Conservation (phyloP, 2,888 invertebrate species). For the Rhamnusium bicolor region DNA sequence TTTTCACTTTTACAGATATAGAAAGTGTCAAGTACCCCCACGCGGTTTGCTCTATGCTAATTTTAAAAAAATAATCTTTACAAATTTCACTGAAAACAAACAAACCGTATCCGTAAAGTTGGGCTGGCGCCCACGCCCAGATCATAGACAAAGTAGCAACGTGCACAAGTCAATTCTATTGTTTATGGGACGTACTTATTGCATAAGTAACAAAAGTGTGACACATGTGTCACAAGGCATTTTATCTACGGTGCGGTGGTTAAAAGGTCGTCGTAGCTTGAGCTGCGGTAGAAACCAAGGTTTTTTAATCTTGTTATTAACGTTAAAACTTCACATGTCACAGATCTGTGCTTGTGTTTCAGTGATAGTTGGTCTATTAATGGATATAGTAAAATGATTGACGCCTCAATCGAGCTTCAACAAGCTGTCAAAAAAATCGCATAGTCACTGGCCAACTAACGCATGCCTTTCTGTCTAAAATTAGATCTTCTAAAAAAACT, state of each 20-base stretch:
- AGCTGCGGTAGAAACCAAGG: neutral
- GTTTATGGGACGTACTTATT: constrained; percentile 1
- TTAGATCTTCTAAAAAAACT: no score
- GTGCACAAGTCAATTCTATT: neutral
- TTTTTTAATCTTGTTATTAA: neutral
- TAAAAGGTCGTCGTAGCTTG: constrained; percentile 1
- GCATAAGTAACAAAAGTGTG: constrained; percentile 10
- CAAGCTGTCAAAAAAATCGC: no score
- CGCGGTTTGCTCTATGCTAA: neutral
- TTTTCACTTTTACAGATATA: no score
- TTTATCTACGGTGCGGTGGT: neutral
- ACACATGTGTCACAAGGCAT: constrained; percentile 4
- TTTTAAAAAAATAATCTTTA: neutral
- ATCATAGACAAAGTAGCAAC: neutral
- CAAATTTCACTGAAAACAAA: neutral
- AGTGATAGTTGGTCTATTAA: neutral
- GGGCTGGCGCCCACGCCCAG: neutral
- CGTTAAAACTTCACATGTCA: no score
- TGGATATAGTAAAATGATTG: neutral
- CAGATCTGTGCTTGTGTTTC: no score
- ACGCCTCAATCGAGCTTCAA: no score
- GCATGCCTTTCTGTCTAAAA: no score
- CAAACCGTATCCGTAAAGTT: neutral
- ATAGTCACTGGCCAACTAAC: no score
- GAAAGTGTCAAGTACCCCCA: no score